A percentile compares a stretch with the other conserved stretches of the same genome.
These are phyloP conservation scores for Notarius quadriscutis DNA, from an alignment of 2,113 vertebrate species.

Conservation along the genomic window DNA sequence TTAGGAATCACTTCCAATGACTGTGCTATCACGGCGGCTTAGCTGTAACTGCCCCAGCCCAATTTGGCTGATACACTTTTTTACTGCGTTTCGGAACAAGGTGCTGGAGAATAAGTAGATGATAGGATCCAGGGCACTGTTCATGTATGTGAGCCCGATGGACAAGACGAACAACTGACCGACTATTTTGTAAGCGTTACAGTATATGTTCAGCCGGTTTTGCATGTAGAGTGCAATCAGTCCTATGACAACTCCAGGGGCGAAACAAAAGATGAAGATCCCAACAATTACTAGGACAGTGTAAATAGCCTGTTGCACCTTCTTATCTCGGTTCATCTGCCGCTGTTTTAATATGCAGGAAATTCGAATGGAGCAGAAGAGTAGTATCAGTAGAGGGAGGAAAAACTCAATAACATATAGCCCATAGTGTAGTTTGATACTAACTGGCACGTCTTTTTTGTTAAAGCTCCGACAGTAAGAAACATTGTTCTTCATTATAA, in stretches of 20 bases:
- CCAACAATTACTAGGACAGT: slow-evolving; percentile 65
- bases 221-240: slow-evolving; percentile 52
- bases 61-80: slow-evolving; percentile 38
- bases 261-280: slow-evolving; percentile 65
- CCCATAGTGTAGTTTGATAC: slow-evolving; percentile 57
- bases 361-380: slow-evolving; percentile 47
- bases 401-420: slow-evolving; percentile 46
- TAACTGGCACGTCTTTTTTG: slow-evolving; percentile 34
- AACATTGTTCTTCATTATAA: slow-evolving; percentile 15
- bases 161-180: slow-evolving; percentile 68
- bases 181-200: slow-evolving; percentile 58
- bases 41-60: slow-evolving; percentile 22
- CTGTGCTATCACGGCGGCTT: slow-evolving; percentile 23
- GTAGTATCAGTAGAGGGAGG: slow-evolving; percentile 37
- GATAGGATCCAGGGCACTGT: slow-evolving; percentile 73
- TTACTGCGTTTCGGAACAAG: slow-evolving; percentile 68
- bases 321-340: slow-evolving; percentile 40
- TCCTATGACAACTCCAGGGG: slow-evolving; percentile 66
- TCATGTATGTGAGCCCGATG: slow-evolving; percentile 74
- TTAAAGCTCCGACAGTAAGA: slow-evolving; percentile 74
- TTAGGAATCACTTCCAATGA: slow-evolving; percentile 8
- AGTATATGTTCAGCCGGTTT: background rate
- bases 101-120: slow-evolving; percentile 76
- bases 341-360: slow-evolving; percentile 14
- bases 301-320: slow-evolving; percentile 61